Percentiles rank a stretch among this genome's conserved stretches.
These are phyloP conservation scores for Trimorus sp. DNA, from an alignment of 2,888 invertebrate species.

Conservation along the genomic window DNA sequence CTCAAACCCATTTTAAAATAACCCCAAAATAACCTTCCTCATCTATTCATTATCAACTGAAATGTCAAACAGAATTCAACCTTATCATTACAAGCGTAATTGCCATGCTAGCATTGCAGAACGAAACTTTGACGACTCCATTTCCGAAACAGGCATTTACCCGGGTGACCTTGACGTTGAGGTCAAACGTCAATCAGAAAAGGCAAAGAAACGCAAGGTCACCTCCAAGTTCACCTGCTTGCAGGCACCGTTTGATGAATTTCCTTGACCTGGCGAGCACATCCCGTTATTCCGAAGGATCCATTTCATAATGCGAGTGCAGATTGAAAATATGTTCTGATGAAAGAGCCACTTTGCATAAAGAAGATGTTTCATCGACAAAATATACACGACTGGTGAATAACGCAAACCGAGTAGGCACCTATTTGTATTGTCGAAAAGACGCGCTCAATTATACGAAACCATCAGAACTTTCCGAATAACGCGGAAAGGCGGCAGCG, in stretches of 20 bases:
- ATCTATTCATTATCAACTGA: too few species aligned
- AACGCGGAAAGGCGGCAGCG: constrained; percentile 47
- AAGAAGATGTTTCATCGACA: constrained; percentile 50
- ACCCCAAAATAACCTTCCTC: too few species aligned
- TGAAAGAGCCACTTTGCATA: constrained; percentile 50
- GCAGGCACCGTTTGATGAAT: constrained; percentile 11
- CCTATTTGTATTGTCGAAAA: constrained; percentile 65
- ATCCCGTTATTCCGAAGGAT: neutral
- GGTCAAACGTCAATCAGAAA: constrained; percentile 9
- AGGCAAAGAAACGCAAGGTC: constrained; percentile 12
- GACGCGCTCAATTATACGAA: constrained; percentile 65
- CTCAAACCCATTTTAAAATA: too few species aligned
- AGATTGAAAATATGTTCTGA: constrained; percentile 45
- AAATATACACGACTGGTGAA: constrained; percentile 46
- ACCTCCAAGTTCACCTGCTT: neutral
- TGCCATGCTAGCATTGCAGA: too few species aligned
- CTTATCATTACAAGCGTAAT: too few species aligned
- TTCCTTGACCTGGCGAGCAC: constrained; percentile 19
- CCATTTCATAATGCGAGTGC: constrained; percentile 26
- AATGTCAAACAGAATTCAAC: too few species aligned
- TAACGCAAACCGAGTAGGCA: constrained; percentile 47
- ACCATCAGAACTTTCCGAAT: constrained; percentile 64
- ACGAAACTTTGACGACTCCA: neutral
- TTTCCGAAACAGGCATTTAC: neutral
- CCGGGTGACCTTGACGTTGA: constrained; percentile 13